phyloP scores from a whole-genome alignment of 2,888 invertebrate species.

The Lasioglossum marginatum region DNA sequence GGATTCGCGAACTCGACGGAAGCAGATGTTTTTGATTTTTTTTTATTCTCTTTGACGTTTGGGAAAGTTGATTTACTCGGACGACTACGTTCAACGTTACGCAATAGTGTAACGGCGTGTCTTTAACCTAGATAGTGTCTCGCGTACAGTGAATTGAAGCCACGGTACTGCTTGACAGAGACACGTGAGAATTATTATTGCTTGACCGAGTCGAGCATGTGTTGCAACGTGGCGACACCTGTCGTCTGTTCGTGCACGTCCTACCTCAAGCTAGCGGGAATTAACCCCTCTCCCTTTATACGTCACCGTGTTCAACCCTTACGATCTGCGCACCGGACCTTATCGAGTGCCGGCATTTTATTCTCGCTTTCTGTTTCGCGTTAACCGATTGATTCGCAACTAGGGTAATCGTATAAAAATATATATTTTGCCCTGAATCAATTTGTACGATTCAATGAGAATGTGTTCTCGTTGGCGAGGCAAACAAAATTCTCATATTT shows the following conservation, averaged over 20 bases:
- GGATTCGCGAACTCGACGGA: not conserved
- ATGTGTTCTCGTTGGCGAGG: no score
- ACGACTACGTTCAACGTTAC: constrained; percentile 52
- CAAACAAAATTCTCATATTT: no score
- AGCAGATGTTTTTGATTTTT: not conserved
- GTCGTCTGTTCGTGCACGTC: constrained; percentile 70
- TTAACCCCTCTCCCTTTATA: constrained; percentile 65
- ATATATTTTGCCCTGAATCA: no score
- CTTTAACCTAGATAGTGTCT: constrained; percentile 68
- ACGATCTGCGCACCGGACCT: constrained; percentile 9
- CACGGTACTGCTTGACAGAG: constrained; percentile 69
- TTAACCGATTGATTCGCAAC: not conserved
- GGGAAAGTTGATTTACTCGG: constrained; percentile 22
- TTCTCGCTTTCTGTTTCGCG: not conserved
- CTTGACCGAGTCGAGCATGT: constrained; percentile 68
- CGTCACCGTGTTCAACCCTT: constrained; percentile 62
- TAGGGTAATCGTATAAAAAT: no score
- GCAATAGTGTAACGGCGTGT: constrained; percentile 67
- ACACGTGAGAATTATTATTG: constrained; percentile 75
- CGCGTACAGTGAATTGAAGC: constrained; percentile 59
- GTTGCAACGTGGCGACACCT: constrained; percentile 81
- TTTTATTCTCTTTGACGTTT: constrained; percentile 45
- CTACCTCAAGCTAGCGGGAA: constrained; percentile 72
- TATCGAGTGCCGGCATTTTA: not conserved
- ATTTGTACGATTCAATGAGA: no score